Conservation (phyloP, 2,888 invertebrate species). For the Phyto melanocephala region DNA sequence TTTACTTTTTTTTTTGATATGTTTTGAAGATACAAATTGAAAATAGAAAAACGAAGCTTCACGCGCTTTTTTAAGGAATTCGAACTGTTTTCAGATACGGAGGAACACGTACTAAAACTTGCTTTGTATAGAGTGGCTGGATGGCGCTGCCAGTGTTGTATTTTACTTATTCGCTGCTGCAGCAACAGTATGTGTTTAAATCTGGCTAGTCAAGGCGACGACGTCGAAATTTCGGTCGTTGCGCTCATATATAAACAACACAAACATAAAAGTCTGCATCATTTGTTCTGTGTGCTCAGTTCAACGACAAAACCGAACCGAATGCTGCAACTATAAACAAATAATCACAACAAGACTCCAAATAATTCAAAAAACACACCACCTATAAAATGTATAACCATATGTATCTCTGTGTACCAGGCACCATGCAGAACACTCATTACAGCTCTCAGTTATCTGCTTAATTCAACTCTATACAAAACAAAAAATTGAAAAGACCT, state of each 20-base stretch:
- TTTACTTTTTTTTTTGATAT: constrained; percentile 14
- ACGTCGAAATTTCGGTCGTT: constrained; percentile 59
- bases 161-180: constrained; percentile 26
- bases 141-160: constrained; percentile 52
- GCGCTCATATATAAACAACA: constrained; percentile 42
- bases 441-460: constrained; percentile 34
- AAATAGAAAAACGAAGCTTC: constrained; percentile 53
- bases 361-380: constrained; percentile 30
- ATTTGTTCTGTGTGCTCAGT: constrained; percentile 44
- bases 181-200: constrained; percentile 33
- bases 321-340: constrained; percentile 47
- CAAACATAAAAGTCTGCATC: constrained; percentile 58
- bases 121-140: constrained; percentile 70
- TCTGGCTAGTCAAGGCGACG: constrained; percentile 58
- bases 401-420: constrained; percentile 49
- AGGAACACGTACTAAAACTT: constrained; percentile 79
- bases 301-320: not conserved
- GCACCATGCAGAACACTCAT: constrained; percentile 38
- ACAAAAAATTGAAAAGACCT: constrained; percentile 36
- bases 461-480: constrained; percentile 1
- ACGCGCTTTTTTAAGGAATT: constrained; percentile 67
- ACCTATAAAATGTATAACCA: constrained; percentile 29
- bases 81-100: constrained; percentile 78
- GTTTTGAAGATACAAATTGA: constrained; percentile 57
- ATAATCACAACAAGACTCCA: constrained; percentile 45